Base-by-base conservation (phyloP, 2,797 vertebrate genomes). In the Sebastes diploproa region DNA sequence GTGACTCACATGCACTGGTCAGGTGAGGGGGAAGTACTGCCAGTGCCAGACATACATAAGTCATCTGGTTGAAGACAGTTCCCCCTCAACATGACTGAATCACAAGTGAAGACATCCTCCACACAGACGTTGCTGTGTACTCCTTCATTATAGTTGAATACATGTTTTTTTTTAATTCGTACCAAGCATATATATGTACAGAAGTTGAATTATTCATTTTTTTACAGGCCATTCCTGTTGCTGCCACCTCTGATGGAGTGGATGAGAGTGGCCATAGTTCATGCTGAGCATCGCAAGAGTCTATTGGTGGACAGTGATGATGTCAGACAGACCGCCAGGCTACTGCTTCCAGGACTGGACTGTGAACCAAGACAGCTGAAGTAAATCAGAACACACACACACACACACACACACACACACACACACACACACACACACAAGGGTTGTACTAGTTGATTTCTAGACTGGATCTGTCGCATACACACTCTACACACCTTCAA, bases 161-260 rank as follows among this genome's bases (percentile, higher is more conserved):
- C 5, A 42, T 4, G 25, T 14, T 7, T 34, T 34, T n/a, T 38
- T 58, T 23, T 27, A 4, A 14, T 20, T 6, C 65, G 9, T 56
- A 23, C 10, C 6, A 66, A 74, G 29, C 22, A 20, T 14, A 4
- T 10, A 69, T 3, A 54, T 34, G n/a, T 4, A 38, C 29, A 34
- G 11, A 58, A 38, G 22, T 23, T n/a, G 3, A 71, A 0, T 73
- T 1, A 61, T 63, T 27, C 42, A 9, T 65, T 8, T 27, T 54
- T 69, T 86, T 2, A 0, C 89, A 99, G 98, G 89, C 98, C 98
- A 7, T 99, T 99, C 92, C 96, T 99, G 92, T 92, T 99, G 83
- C 96, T 98, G 81, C 98, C 98, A 0, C 98, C 98, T 0, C 94
- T 99, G 92, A 98, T 99, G 98, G 98, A 99, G 92, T 99, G 98